These are phyloP conservation scores for Lycodopsis pacificus DNA, from an alignment of 2,797 vertebrate species.

Conservation along the genomic window DNA sequence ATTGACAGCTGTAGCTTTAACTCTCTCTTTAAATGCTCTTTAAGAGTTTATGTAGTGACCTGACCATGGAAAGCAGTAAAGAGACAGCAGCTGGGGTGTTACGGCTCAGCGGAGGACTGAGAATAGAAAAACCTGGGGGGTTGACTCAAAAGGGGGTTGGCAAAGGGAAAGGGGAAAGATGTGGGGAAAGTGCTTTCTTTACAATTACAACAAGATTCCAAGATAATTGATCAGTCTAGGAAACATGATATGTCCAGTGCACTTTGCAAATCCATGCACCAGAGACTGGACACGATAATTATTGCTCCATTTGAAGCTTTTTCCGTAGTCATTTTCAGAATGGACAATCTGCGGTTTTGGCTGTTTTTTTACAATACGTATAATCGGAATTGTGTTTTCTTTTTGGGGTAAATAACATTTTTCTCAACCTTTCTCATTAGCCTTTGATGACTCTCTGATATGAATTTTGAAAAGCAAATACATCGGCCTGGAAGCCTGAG, in stretches of 20 bases:
- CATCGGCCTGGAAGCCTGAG: constrained; percentile 34
- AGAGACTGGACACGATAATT: constrained; percentile 22
- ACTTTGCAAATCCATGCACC: constrained; percentile 17
- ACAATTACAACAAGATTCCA: constrained; percentile 36
- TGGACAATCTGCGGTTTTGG: constrained; percentile 37
- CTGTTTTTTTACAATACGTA: constrained; percentile 14
- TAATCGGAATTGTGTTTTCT: constrained; percentile 15
- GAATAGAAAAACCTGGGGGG: constrained; percentile 66
- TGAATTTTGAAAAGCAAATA: constrained; percentile 51
- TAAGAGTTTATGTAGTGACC: constrained; percentile 73
- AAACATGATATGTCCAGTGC: constrained; percentile 36
- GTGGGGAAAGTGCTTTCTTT: constrained; percentile 43
- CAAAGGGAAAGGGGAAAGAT: constrained; percentile 27
- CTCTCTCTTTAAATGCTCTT: constrained; percentile 64
- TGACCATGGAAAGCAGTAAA: constrained; percentile 70
- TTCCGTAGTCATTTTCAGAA: constrained; percentile 26
- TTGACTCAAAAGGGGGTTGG: constrained; percentile 38
- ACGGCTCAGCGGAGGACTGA: constrained; percentile 64
- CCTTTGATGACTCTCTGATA: constrained; percentile 35
- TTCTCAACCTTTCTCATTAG: constrained; percentile 32
- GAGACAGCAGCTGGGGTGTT: constrained; percentile 74
- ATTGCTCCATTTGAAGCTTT: constrained; percentile 19
- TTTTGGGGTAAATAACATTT: constrained; percentile 19
- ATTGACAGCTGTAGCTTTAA: constrained; percentile 78
- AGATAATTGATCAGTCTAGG: constrained; percentile 44